Evolutionary conservation across 37 sponge, comb jelly and placozoan genomes (phyloP), one percentile per base, ranked within the genome.

Genomic region (Halisarca cf. caerulea): DNA sequence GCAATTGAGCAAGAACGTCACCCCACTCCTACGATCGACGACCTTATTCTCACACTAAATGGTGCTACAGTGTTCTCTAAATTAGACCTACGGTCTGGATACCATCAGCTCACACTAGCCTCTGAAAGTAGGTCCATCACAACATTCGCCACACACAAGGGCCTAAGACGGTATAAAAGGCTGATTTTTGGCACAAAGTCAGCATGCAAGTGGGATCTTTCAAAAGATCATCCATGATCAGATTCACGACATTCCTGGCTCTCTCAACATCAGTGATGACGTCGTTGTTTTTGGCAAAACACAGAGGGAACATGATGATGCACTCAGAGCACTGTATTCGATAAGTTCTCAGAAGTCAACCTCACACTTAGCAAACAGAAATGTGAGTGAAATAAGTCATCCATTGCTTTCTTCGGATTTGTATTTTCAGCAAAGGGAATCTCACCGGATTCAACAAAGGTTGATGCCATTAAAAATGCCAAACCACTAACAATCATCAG

Each of bases 1-100:
- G 89, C 89, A 25, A 88, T 88, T 55, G 47, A 59, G 11, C 79
- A 69, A 21, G 89, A 88, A 83, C 69, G 84, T 25, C 85, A 89
- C 80, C 85, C 89, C 25, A 74, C 20, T 25, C 85, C 88, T 11
- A 87, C 88, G 55, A 34, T 71, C 2, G 88, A 87, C 57, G 88
- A 87, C 64, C 17, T 81, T 0, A 58, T 81, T 2, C 64, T 74
- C 58, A 73, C 5, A 2, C 77, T 80, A 5, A 82, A 81, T 58
- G 82, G 82, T 23, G 77, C 82, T 2, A 87, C 60, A 2, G 75
- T 82, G 4, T 87, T 81, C 30, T 73, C 74, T 4, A 81, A 87
- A n/a, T 34, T 87, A 5, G 88, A 87, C 54, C 37, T 87, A 32
- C 41, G 77, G 36, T 3, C 75, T 24, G 82, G 88, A 15, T 81